Percentiles rank a stretch among this genome's conserved stretches.
Conservation (phyloP, 2,888 invertebrate genomes). For the Archaeoteleia sp. region DNA sequence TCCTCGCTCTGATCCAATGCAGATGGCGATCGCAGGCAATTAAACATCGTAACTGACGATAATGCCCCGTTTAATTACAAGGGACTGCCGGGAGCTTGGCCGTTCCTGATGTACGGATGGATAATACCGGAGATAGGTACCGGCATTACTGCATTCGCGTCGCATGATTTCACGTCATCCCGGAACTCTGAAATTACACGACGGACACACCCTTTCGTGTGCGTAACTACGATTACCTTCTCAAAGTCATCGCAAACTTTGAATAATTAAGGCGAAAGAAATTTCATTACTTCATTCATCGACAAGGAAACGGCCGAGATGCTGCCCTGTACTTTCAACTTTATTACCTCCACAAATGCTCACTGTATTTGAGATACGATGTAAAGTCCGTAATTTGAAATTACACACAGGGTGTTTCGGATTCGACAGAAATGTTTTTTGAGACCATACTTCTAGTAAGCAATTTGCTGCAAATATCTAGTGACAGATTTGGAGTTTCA, state of each 20-base stretch:
- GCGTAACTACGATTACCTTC: conserved; percentile 24
- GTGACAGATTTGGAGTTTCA: no score
- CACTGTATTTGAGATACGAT: no score
- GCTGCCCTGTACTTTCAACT: no score
- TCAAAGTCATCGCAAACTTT: conserved; percentile 15
- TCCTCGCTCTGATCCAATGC: conserved; percentile 57
- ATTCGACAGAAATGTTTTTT: no score
- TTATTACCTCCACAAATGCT: no score
- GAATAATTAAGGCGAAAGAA: conserved; percentile 14
- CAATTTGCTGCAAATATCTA: no score
- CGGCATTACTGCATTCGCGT: conserved; percentile 54
- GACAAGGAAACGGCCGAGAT: background rate
- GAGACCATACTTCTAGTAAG: no score
- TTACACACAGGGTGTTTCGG: no score
- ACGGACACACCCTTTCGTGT: conserved; percentile 26
- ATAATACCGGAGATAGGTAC: conserved; percentile 52
- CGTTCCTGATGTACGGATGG: conserved; percentile 47
- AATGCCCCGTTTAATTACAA: conserved; percentile 61
- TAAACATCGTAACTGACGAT: conserved; percentile 60
- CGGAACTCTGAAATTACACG: conserved; percentile 50
- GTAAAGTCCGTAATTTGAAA: no score
- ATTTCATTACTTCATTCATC: conserved; percentile 4
- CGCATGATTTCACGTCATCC: conserved; percentile 54
- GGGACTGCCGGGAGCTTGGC: conserved; percentile 46
- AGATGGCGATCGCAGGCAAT: conserved; percentile 58